phyloP scores from a whole-genome alignment of 1,140 invertebrate genomes.

The Magallana ariakensis region DNA sequence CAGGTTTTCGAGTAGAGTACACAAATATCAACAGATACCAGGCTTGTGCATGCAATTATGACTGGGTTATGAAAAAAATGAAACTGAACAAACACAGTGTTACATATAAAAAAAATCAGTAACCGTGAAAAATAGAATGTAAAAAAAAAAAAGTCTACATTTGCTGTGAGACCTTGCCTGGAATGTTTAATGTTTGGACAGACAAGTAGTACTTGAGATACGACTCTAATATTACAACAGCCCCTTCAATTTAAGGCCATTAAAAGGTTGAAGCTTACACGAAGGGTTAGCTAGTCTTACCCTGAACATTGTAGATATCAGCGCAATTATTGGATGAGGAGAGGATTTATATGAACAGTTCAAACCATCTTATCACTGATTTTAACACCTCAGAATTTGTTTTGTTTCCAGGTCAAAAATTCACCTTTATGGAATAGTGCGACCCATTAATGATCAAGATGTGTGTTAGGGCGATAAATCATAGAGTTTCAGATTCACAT shows the following conservation, averaged over 20 bases:
- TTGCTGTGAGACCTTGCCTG: not conserved
- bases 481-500: no score
- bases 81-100: no score
- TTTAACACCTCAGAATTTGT: not conserved
- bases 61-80: no score
- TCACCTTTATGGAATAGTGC: no score
- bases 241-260: not conserved
- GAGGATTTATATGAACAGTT: not conserved
- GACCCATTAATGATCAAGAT: not conserved
- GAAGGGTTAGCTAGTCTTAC: not conserved
- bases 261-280: not conserved
- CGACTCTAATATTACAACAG: constrained; percentile 10
- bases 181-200: not conserved
- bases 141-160: no score
- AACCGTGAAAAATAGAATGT: no score
- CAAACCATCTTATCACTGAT: not conserved
- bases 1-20: no score
- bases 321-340: not conserved
- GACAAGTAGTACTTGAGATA: not conserved
- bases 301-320: not conserved
- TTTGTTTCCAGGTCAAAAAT: not conserved
- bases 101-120: no score
- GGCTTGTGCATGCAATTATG: no score
- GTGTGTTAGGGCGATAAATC: no score
- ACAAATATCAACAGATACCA: no score